Evolutionary conservation across 2,797 vertebrate genomes (phyloP), one percentile per base, ranked within the genome.

Genomic region (Phyllotis vaccarum): DNA sequence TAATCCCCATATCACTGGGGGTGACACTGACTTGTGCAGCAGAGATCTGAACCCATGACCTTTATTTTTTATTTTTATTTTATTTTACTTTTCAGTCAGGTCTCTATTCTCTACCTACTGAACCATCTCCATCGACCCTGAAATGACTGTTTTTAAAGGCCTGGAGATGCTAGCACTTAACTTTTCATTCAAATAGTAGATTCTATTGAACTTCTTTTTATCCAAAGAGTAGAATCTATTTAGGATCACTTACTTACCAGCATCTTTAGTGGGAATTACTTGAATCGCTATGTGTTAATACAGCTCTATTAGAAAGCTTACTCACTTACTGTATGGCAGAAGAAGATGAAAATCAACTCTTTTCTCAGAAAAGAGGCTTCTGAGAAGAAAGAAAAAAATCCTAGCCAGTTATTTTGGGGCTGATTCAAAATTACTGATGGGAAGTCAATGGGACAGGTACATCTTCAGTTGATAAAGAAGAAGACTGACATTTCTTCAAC

Each of bases 401-500:
- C 24, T 6, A 96, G n/a, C 31, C 43, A 86, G 86, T 94, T 93
- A 89, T 89, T 95, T 95, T 70, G 89, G 89, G 58, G 40, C n/a
- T 91, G 75, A 96, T 95, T 95, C 94, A 86, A 95, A 95, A 96
- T 96, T 83, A 92, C 72, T 93, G 89, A 86, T 89, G 70, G 62
- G 86, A 93, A 95, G 70, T 94, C 83, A 80, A 72, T 66, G 96
- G 70, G 68, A 86, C 52, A 92, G 91, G 60, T 88, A 94, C 78
- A 93, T 83, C 56, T 94, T 96, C 89, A 54, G 21, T 91, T 96
- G 37, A 8, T 81, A 96, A 68, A 95, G 88, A 97, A 86, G 96
- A 97, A 78, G 91, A 82, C 92, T 49, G 72, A 91, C 95, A 93
- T 97, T 95, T 97, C 94, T 97, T 97, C 97, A 96, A 95, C 96